Evolutionary conservation across 2,888 invertebrate species (phyloP).

Genomic region (Troides oblongomaculatus): DNA sequence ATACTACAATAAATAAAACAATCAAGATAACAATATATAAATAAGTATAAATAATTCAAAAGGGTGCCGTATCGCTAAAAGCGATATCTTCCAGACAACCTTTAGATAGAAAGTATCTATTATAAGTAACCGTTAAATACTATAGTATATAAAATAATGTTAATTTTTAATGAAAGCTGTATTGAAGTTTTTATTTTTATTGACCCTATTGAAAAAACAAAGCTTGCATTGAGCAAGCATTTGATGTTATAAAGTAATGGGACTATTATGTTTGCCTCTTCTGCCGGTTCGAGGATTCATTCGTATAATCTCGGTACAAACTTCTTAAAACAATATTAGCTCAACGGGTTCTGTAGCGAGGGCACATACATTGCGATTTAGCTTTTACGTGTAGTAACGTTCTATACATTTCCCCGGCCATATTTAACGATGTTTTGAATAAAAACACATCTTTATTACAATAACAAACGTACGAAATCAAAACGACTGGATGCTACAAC

Average conservation of each 20-base stretch:
- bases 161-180: too few species aligned
- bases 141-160: too few species aligned
- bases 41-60: too few species aligned
- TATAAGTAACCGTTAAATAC: too few species aligned
- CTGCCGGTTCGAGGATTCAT: not conserved
- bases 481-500: too few species aligned
- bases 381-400: not conserved
- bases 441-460: not conserved
- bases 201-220: not conserved
- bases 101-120: too few species aligned
- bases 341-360: not conserved
- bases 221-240: not conserved
- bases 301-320: slow-evolving; percentile 5
- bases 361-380: not conserved
- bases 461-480: too few species aligned
- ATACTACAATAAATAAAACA: too few species aligned
- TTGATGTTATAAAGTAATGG: slow-evolving; percentile 1
- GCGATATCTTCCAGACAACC: too few species aligned
- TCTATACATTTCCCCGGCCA: not conserved
- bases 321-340: slow-evolving; percentile 8
- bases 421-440: not conserved
- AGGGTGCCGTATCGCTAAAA: too few species aligned
- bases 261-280: slow-evolving; percentile 4
- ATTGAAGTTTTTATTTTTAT: not conserved
- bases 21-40: too few species aligned